Base-by-base conservation (phyloP, 2,113 vertebrate genomes). In the Meleagris gallopavo region DNA sequence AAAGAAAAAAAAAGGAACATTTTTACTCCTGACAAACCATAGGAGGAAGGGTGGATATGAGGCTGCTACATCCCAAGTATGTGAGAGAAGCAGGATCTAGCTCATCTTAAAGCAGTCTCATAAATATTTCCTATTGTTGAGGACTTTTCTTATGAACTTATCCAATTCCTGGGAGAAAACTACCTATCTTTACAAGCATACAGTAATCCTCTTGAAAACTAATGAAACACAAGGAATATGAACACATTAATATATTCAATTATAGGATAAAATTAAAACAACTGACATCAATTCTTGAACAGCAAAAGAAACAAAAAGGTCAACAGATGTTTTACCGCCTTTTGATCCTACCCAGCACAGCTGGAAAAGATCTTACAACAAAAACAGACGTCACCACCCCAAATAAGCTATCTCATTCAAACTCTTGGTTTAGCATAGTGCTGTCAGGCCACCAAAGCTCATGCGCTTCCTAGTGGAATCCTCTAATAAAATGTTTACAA, bases 131-230 rank as follows among this genome's bases (percentile, higher is more conserved):
- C 60, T 86, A 27, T 38, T 94, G 45, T 69, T 75, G 66, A 72
- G 43, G 52, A 38, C 83, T 93, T 8, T 89, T 95, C 65, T 94
- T 57, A 86, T 90, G 74, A 96, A 95, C 76, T 70, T 79, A 81
- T 54, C 48, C 17, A 60, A 36, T 91, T 60, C 92, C 86, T 75
- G 32, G 62, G 74, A 76, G 81, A 91, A 96, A 94, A 86, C 67
- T 77, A 91, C 73, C 60, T 86, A 30, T 71, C 70, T 64, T 64
- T 41, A 95, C 32, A 90, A 60, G 6, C 92, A n/a, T 50, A 77
- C 20, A 91, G n/a, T 60, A 83, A 94, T 93, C 70, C 69, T 91
- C 78, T 74, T 64, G 78, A 52, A 95, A 95, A 94, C 13, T 92
- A 97, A 93, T 46, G 57, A 60, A 95, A 87, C 24, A 11, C 52